Conservation (phyloP, 2,888 invertebrate genomes). For the Brachycybe producta region DNA sequence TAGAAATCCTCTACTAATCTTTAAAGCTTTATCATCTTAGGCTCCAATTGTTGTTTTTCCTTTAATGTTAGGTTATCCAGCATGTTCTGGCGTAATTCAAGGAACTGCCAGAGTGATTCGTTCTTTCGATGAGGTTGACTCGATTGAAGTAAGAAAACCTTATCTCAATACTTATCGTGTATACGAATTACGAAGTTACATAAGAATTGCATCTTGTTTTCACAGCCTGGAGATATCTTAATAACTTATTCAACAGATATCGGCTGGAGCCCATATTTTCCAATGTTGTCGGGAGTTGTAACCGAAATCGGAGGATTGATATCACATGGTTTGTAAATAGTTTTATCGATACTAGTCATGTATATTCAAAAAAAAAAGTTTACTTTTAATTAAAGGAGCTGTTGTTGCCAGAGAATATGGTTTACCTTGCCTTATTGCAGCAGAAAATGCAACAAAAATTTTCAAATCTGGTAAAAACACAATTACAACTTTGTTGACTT, state of each 20-base stretch:
- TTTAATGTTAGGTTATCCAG: conserved; percentile 47
- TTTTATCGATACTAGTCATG: neutral
- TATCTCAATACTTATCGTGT: neutral
- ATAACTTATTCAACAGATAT: conserved; percentile 65
- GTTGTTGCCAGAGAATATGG: conserved; percentile 4
- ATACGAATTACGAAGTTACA: neutral
- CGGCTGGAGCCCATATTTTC: conserved; percentile 75
- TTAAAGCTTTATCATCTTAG: neutral
- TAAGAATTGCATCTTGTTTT: conserved; percentile 2
- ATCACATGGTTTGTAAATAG: conserved; percentile 51
- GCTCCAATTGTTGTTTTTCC: neutral
- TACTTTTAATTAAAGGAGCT: neutral
- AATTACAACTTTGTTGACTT: no score
- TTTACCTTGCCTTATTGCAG: neutral
- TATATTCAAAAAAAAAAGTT: neutral
- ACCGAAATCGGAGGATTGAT: conserved; percentile 71
- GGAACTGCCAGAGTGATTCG: conserved; percentile 59
- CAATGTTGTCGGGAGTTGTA: conserved; percentile 58
- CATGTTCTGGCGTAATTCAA: conserved; percentile 52
- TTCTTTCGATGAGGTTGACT: conserved; percentile 47
- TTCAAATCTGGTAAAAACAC: conserved; percentile 8
- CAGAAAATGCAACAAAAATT: conserved; percentile 8
- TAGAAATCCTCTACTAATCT: neutral
- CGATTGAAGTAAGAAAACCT: conserved; percentile 29
- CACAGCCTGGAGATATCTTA: conserved; percentile 53